Conservation (phyloP, 2,113 vertebrate species). For the Sinocyclocheilus anophthalmus region DNA sequence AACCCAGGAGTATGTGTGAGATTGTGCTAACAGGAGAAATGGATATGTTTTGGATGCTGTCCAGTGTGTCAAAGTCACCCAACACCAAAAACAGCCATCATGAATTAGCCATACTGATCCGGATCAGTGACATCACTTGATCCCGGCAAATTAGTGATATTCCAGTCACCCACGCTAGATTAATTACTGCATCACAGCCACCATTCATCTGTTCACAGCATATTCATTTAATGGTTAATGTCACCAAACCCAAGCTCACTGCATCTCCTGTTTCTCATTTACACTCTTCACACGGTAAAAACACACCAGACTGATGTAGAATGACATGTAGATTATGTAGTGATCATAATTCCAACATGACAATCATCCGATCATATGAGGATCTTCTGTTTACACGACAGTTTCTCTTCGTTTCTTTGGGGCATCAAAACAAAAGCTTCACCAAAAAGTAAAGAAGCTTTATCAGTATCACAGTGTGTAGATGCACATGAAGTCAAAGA, state of each 20-base stretch:
- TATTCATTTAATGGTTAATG: not conserved
- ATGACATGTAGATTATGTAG: too few species aligned
- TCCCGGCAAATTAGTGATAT: conserved; percentile 24
- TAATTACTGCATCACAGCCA: not conserved
- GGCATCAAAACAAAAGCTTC: too few species aligned
- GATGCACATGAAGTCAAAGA: too few species aligned
- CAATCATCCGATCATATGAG: too few species aligned
- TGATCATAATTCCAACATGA: too few species aligned
- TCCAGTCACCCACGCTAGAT: not conserved
- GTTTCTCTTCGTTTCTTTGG: too few species aligned
- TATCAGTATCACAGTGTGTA: too few species aligned
- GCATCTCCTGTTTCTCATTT: not conserved
- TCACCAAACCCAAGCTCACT: not conserved
- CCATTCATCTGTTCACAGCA: conserved; percentile 38
- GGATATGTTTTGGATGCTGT: conserved; percentile 35
- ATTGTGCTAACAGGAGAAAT: conserved; percentile 23
- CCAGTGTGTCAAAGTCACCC: conserved; percentile 46
- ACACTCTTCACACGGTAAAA: not conserved
- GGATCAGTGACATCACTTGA: conserved; percentile 50
- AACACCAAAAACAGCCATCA: conserved; percentile 35
- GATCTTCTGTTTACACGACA: too few species aligned
- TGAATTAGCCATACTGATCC: conserved; percentile 44
- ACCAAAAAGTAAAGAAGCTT: too few species aligned
- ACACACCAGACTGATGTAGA: not conserved
- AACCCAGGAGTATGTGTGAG: not conserved